Evolutionary conservation across 2,888 invertebrate genomes (phyloP), one percentile per base, ranked within the genome.

Genomic region (Microplitis deprimator): DNA sequence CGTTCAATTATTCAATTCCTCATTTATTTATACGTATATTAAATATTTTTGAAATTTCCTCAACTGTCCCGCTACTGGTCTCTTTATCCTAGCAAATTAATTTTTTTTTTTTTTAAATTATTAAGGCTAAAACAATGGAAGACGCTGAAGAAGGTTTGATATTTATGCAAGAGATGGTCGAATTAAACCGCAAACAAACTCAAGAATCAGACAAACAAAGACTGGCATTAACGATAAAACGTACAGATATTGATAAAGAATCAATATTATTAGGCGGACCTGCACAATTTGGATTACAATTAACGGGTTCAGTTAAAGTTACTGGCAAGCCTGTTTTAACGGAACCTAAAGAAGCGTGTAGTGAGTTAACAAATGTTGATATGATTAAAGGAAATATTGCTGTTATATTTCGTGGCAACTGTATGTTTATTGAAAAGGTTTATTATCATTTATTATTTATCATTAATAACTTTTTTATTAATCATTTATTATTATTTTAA

Each of bases 101-200:
- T 3, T 29, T 29, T 3, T 4, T 29, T 29, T 4, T 29, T 29
- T 29, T 29, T 29, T 29, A 3, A 3, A 2, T 67, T 83, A 82
- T 89, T 13, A 84, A 97, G 97, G 98, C 98, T 3, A 94, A 94
- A 86, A 94, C 95, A 8, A 91, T 95, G 0, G 94, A 95, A 83
- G 96, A 97, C 87, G 98, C 97, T 0, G 96, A 97, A 84, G 96
- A 98, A 90, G 98, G 99, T 0, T 91, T 97, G 59, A 92, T 96
- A 13, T 98, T 99, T 88, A 98, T 99, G 97, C 96, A 97, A 86
- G 98, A 99, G 91, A 98, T 99, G 97, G 93, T 97, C 1, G 96
- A 97, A 87, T 91, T 97, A 82, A 96, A 96, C 73, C 95, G 95
- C 83, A 90, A 94, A 79, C 93, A 95, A 86, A 87, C 91, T 0